Base-by-base conservation (phyloP, 2,888 invertebrate species). In the Hydroisotoma schaefferi region DNA sequence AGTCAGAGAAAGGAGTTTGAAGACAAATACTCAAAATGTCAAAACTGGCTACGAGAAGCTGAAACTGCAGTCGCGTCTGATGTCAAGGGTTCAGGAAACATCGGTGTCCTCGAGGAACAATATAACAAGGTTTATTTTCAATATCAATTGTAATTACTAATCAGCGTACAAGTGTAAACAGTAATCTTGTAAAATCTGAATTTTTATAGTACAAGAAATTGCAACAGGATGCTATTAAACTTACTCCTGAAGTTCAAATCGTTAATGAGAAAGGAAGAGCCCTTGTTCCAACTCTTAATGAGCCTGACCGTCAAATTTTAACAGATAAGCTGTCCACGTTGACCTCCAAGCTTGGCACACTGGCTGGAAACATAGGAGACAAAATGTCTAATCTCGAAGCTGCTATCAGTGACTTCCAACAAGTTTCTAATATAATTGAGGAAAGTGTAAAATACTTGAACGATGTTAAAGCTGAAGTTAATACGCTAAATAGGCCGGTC, bases 11-110 rank as follows among this genome's bases (percentile, higher is more conserved):
- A 85, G 73, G 83, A 87, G 48, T 90, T 92, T 73, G 94, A 95
- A 77, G 82, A 82, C 44, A 87, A 89, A 62, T 81, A 90, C 49
- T 87, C 88, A 59, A 86, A 86, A 73, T 87, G 90, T 75, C 85
- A 88, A 67, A 85, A 88, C 72, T 95, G 94, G 94, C 80, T 94
- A 38, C 88, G 90, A 70, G 90, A 94, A 78, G 90, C 90, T 27
- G 93, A 94, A 77, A 88, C 90, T 0, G 87, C 89, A 2, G 87
- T 89, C 1, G 86, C 88, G 10, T 84, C 87, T 29, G 91, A 92
- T 74, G 80, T 93, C 2, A 83, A 90, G 44, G 84, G 76, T 3
- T 76, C 87, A 22, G 85, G 89, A 1, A 90, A 86, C 73, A 80
- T 91, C 22, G 89, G 90, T 70, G 83, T 91, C 0, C 78, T 94